A percentile compares a stretch with the other conserved stretches of the same genome.
These are phyloP conservation scores for Asteroscopus sphinx DNA, from an alignment of 2,888 invertebrate species.

Conservation along the genomic window DNA sequence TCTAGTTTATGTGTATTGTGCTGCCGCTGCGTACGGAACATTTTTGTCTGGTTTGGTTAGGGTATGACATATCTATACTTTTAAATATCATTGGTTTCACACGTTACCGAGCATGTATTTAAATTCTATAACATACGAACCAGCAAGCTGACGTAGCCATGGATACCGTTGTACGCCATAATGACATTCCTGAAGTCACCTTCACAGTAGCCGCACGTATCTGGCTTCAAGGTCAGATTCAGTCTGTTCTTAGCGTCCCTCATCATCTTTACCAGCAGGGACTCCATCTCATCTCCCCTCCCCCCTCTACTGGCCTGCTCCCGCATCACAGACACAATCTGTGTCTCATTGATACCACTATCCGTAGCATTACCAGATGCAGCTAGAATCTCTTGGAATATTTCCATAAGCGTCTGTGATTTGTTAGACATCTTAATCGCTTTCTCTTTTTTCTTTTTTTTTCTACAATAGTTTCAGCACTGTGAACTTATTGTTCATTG, in stretches of 20 bases:
- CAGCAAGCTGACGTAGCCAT: slow-evolving; percentile 95
- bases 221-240: slow-evolving; percentile 73
- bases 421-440: slow-evolving; percentile 79
- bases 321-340: slow-evolving; percentile 77
- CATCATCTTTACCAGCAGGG: slow-evolving; percentile 78
- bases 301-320: slow-evolving; percentile 74
- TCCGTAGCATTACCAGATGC: slow-evolving; percentile 82
- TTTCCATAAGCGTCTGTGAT: slow-evolving; percentile 79
- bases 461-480: slow-evolving; percentile 17
- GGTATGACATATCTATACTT: no score
- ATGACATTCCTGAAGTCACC: slow-evolving; percentile 90
- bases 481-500: slow-evolving; percentile 31
- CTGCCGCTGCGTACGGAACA: no score
- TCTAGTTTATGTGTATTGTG: no score
- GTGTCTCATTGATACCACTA: slow-evolving; percentile 76
- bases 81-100: no score
- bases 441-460: slow-evolving; percentile 19
- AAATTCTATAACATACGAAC: slow-evolving; percentile 85
- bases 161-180: slow-evolving; percentile 91
- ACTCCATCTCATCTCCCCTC: slow-evolving; percentile 73
- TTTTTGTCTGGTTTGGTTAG: no score
- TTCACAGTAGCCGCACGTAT: slow-evolving; percentile 89
- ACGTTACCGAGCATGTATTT: no score
- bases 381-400: slow-evolving; percentile 84
- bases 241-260: slow-evolving; percentile 76